Evolutionary conservation across 2,888 invertebrate genomes (phyloP), one percentile per base, ranked within the genome.

Genomic region (Eurytoma adleriae): DNA sequence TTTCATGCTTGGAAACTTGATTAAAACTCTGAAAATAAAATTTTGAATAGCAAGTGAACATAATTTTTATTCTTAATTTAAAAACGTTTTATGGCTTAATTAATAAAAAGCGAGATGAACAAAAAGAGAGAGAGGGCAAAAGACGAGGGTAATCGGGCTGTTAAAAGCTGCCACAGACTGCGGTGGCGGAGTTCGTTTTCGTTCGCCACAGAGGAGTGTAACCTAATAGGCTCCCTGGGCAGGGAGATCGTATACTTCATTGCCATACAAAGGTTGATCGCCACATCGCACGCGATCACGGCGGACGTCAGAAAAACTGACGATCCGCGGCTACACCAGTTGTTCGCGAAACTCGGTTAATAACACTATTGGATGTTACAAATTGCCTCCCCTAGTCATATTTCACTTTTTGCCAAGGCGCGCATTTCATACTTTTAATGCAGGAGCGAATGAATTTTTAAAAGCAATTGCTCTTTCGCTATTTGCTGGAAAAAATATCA

Each of bases 281-380:
- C 87, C 87, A 89, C 90, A 90, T 90, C 89, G 89, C 90, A 87
- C 88, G 89, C 89, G 89, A 90, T 90, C 90, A 89, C 84, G 87
- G 83, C 82, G 83, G 86, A 88, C 87, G 90, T 90, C 90, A 89
- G 85, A 84, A 84, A 86, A 87, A 86, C 85, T 89, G 89, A 90
- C 88, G 88, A 89, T 88, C 87, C 86, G 50, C 78, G 79, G 3
- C 67, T 78, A 18, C 76, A 72, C 71, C 71, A 67, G 75, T 79
- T 74, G 74, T 62, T 64, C 30, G 57, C 13, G 14, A 70, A 57
- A 64, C 18, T 67, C 64, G 64, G 52, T 7, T 52, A 16, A 16
- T 52, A 52, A 30, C 30, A 30, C 52, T 52, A 16, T 20, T 59
- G 20, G 13, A 20, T 20, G 2, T 13, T 16, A 62, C 27, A 20